Evolutionary conservation across 2,113 vertebrate species (phyloP).

Genomic region (Melospiza melodia): DNA sequence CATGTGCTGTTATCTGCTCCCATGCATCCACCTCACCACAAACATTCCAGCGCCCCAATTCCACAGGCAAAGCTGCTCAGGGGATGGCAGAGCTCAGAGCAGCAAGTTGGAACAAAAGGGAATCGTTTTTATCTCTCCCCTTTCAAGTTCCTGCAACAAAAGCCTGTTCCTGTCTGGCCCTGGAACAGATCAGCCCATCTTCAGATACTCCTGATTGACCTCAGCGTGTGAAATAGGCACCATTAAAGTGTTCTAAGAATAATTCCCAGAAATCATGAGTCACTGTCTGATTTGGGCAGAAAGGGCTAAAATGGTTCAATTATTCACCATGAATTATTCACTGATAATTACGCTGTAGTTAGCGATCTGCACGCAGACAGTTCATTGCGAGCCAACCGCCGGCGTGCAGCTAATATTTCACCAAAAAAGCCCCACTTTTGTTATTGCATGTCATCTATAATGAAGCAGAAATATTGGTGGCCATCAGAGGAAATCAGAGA

Average conservation of each 20-base stretch:
- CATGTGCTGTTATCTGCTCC: neutral
- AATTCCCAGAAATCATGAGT: constrained; percentile 51
- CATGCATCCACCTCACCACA: rapidly evolving
- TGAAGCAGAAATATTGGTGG: neutral
- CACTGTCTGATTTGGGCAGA: constrained; percentile 34
- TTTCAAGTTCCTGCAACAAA: constrained; percentile 38
- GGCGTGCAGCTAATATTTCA: neutral
- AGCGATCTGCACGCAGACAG: neutral
- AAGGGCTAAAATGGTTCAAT: constrained; percentile 37
- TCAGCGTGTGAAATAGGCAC: neutral
- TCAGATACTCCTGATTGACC: constrained; percentile 49
- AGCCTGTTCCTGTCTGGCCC: neutral
- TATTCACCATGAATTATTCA: constrained; percentile 61
- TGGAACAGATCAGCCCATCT: constrained; percentile 23
- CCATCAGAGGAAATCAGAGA: neutral
- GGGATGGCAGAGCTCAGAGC: neutral
- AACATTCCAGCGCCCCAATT: neutral
- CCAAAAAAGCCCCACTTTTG: neutral
- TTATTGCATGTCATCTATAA: neutral
- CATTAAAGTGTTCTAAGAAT: constrained; percentile 35
- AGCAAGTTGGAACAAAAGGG: neutral
- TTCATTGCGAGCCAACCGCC: neutral
- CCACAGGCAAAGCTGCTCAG: neutral
- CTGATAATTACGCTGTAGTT: constrained; percentile 39
- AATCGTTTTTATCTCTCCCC: neutral